Evolutionary conservation across 2,888 invertebrate genomes (phyloP).

Genomic region (Furcula furcula): DNA sequence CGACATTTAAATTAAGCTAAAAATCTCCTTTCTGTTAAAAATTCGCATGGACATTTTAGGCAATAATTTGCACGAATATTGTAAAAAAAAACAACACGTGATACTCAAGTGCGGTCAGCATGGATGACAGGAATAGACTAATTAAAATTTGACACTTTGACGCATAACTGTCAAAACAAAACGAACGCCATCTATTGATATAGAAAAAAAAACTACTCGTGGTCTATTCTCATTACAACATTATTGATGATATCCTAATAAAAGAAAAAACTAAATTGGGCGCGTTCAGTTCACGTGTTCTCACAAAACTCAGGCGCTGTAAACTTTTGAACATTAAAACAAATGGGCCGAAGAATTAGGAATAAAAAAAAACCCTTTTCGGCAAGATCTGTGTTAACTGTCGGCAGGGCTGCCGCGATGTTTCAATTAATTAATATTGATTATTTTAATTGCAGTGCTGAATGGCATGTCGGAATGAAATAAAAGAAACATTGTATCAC

Average conservation of each 20-base stretch:
- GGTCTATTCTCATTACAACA: slow-evolving; percentile 3
- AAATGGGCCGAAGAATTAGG: slow-evolving; percentile 57
- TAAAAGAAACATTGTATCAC: too few relatives aligned
- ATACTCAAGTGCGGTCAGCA: too few relatives aligned
- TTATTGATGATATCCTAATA: not conserved
- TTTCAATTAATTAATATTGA: slow-evolving; percentile 4
- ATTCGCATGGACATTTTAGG: too few relatives aligned
- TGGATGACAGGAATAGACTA: too few relatives aligned
- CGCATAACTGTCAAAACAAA: not conserved
- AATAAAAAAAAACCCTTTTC: slow-evolving; percentile 63
- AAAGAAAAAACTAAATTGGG: not conserved
- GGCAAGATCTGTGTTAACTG: slow-evolving; percentile 76
- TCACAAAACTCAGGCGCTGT: slow-evolving; percentile 47
- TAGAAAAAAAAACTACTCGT: not conserved
- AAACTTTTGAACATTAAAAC: slow-evolving; percentile 54
- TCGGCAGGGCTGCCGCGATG: slow-evolving; percentile 26
- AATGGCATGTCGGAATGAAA: not conserved
- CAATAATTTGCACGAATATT: too few relatives aligned
- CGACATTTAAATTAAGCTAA: too few relatives aligned
- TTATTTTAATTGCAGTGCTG: slow-evolving; percentile 4
- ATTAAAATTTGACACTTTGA: not conserved
- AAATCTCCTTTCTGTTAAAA: too few relatives aligned
- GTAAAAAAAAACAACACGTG: too few relatives aligned
- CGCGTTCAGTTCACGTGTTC: slow-evolving; percentile 26
- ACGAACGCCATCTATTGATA: not conserved